A percentile compares a stretch with the other conserved stretches of the same genome.
Conservation (phyloP, 1,140 invertebrate species). For the Mercenaria mercenaria region DNA sequence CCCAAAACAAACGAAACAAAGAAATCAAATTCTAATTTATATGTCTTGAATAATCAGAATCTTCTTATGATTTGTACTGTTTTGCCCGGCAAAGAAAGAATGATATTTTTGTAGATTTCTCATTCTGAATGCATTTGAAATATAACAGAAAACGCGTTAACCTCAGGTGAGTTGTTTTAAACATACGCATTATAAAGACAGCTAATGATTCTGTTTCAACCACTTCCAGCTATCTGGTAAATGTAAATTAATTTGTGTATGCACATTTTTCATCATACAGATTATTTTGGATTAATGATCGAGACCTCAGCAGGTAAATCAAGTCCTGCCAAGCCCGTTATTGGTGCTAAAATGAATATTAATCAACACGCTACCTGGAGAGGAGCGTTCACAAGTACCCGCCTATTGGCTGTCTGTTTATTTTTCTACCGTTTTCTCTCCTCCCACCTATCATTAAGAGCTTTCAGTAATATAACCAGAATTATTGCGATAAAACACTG, state of each 20-base stretch:
- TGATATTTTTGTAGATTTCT: no score
- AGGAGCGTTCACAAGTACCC: neutral
- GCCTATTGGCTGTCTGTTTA: conserved; percentile 4
- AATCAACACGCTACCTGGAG: neutral
- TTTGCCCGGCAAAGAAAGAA: no score
- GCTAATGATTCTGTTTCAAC: neutral
- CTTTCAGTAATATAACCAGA: neutral
- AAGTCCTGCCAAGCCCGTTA: neutral
- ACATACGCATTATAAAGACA: neutral
- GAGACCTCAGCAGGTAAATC: neutral
- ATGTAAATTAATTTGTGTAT: conserved; percentile 13
- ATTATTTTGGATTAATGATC: neutral
- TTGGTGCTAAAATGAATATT: conserved; percentile 33
- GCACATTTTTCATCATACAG: neutral
- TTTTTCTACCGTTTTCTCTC: neutral
- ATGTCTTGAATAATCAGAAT: no score
- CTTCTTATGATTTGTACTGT: no score
- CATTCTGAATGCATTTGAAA: no score
- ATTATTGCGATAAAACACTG: neutral
- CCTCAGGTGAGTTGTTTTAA: no score
- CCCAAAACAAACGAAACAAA: no score
- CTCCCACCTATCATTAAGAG: neutral
- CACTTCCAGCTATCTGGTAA: neutral
- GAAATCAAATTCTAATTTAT: no score
- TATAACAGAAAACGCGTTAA: no score